Evolutionary conservation across 1,140 invertebrate species (phyloP).

Genomic region (Macrobrachium nipponense): DNA sequence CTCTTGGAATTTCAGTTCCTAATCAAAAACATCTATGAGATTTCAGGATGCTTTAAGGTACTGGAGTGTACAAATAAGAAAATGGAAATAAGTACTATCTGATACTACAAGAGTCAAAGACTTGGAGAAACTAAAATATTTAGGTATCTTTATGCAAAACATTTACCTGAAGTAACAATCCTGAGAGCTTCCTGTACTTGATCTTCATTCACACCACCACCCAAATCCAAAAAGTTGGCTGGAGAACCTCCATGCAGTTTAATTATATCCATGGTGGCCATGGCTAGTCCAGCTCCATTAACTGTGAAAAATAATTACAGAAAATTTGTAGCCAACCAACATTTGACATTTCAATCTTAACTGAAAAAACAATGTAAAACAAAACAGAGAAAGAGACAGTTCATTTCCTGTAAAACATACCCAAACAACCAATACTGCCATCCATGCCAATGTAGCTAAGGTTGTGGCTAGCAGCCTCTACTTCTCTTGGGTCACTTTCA

Average conservation of each 20-base stretch:
- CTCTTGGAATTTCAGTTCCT: too few species aligned
- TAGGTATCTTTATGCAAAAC: not conserved
- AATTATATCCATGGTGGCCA: conserved; percentile 87
- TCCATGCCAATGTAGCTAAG: conserved; percentile 98
- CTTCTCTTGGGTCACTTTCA: conserved; percentile 94
- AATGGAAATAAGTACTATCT: too few species aligned
- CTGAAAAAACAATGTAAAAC: conserved; percentile 58
- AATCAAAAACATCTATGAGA: too few species aligned
- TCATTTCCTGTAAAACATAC: conserved; percentile 68
- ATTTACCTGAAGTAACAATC: conserved; percentile 77
- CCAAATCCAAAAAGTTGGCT: conserved; percentile 86
- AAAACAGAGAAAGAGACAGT: not conserved
- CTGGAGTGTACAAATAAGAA: too few species aligned
- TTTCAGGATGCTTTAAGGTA: too few species aligned
- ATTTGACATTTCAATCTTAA: conserved; percentile 20
- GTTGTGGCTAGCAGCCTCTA: conserved; percentile 91
- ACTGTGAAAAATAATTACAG: conserved; percentile 70
- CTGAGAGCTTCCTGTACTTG: conserved; percentile 82
- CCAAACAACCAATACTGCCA: conserved; percentile 95
- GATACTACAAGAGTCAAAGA: not conserved
- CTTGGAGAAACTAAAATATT: not conserved
- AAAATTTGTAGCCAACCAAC: not conserved
- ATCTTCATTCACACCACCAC: conserved; percentile 80
- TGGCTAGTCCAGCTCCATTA: conserved; percentile 84
- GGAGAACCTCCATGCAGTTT: conserved; percentile 81